Percentiles rank a stretch among this genome's conserved stretches.
Evolutionary conservation across 2,797 vertebrate species (phyloP).

Genomic region (Dendrocincla tyrannina): DNA sequence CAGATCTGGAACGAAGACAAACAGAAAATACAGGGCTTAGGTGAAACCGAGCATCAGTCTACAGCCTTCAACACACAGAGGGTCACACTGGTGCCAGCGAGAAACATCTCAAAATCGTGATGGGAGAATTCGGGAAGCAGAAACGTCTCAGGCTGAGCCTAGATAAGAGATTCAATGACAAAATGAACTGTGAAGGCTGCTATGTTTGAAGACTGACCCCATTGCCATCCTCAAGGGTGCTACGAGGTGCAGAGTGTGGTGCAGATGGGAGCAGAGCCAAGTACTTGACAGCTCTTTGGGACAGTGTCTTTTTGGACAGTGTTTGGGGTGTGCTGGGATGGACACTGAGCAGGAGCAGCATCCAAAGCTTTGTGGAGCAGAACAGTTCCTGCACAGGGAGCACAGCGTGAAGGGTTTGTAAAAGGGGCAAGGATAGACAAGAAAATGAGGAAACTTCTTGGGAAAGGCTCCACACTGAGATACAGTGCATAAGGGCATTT

Average conservation of each 20-base stretch:
- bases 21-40: not conserved
- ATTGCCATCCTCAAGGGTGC: rapidly evolving
- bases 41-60: not conserved
- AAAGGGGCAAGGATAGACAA: not conserved
- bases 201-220: not conserved
- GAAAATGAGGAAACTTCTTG: not conserved
- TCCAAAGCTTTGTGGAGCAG: not conserved
- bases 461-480: not conserved
- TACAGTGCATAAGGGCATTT: not conserved
- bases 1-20: not conserved
- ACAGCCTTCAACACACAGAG: not conserved
- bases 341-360: not conserved
- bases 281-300: not conserved
- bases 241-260: rapidly evolving
- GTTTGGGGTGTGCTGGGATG: not conserved
- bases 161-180: not conserved
- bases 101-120: not conserved
- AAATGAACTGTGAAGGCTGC: not conserved
- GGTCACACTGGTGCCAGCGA: not conserved
- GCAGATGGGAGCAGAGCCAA: not conserved
- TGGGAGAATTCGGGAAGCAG: not conserved
- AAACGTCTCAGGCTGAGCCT: not conserved
- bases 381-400: not conserved
- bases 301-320: too few species aligned
- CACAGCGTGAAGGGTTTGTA: not conserved